Evolutionary conservation across 2,113 vertebrate genomes (phyloP).

Genomic region (Strigops habroptila): DNA sequence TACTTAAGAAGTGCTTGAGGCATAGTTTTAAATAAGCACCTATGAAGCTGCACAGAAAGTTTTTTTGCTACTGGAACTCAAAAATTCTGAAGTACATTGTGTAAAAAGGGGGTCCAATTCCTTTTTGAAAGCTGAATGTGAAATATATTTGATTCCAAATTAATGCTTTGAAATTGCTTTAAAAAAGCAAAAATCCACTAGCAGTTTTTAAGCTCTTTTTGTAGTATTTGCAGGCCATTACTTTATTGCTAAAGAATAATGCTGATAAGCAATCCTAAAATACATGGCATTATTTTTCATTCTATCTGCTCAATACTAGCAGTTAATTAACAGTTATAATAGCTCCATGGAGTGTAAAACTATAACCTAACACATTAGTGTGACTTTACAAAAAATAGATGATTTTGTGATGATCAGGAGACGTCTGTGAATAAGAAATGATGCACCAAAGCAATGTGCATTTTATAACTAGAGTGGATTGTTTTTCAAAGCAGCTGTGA

Average conservation of each 20-base stretch:
- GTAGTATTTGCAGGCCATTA: background rate
- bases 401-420: background rate
- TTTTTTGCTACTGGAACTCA: background rate
- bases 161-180: background rate
- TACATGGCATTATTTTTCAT: background rate
- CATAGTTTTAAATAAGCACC: background rate
- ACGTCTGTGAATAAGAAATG: background rate
- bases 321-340: background rate
- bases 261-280: background rate
- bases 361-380: background rate
- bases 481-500: background rate
- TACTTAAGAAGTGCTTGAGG: background rate
- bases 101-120: background rate
- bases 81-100: conserved; percentile 9
- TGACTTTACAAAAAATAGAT: background rate
- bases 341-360: background rate
- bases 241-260: background rate
- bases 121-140: background rate
- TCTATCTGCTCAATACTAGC: background rate
- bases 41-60: background rate
- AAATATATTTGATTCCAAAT: background rate
- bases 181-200: background rate
- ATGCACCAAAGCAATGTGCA: background rate
- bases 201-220: background rate
- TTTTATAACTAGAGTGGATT: background rate